Conservation (phyloP, 2,797 vertebrate genomes). For the Brachymystax lenok region DNA sequence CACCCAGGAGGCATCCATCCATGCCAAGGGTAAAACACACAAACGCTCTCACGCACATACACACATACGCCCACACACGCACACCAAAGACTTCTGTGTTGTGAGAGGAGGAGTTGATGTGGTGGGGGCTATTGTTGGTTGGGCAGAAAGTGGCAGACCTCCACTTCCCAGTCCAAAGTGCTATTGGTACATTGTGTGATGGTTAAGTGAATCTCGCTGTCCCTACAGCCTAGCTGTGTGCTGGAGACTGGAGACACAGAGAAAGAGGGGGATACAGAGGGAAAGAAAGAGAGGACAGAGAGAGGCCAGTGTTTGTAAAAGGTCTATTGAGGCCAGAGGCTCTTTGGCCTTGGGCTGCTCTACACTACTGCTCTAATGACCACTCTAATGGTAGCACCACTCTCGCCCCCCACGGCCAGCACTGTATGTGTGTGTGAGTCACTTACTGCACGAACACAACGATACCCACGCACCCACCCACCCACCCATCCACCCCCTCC, state of each 20-base stretch:
- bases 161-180: not conserved
- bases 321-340: constrained; percentile 71
- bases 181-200: not conserved
- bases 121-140: not conserved
- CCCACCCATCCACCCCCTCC: not conserved
- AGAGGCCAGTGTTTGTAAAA: constrained; percentile 75
- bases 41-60: constrained; percentile 3
- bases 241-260: constrained; percentile 65
- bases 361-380: constrained; percentile 46
- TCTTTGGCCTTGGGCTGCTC: constrained; percentile 69
- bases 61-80: not conserved
- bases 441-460: not conserved
- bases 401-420: constrained; percentile 32
- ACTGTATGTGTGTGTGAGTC: constrained; percentile 16
- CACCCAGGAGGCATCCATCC: constrained; percentile 79
- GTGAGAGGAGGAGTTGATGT: not conserved
- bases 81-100: constrained; percentile 4
- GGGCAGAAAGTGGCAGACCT: not conserved
- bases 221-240: constrained; percentile 6
- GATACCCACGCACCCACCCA: not conserved
- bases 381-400: constrained; percentile 53
- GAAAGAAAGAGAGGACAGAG: no score
- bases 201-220: not conserved
- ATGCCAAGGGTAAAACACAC: constrained; percentile 53
- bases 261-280: constrained; percentile 60